Evolutionary conservation across 2,113 vertebrate species (phyloP).

Genomic region (Onychorhynchus coronatus): DNA sequence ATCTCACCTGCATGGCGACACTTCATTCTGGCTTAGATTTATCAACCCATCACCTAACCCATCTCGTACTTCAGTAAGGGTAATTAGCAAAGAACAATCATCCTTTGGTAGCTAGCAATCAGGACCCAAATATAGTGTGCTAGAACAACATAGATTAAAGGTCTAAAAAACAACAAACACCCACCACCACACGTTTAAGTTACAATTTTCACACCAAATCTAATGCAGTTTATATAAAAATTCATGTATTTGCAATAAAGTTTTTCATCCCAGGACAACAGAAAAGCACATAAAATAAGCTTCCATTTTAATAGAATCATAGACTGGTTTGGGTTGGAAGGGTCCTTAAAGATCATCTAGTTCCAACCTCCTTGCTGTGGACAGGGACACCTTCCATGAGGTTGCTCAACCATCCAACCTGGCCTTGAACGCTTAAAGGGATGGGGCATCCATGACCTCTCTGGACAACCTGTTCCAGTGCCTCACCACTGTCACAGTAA

Average conservation of each 20-base stretch:
- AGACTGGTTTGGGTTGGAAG: neutral
- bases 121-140: neutral
- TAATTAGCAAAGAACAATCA: neutral
- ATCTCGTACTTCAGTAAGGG: neutral
- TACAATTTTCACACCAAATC: neutral
- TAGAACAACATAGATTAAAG: neutral
- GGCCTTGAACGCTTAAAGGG: neutral
- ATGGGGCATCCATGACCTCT: neutral
- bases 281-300: neutral
- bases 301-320: neutral
- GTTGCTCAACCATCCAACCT: neutral
- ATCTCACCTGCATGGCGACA: neutral
- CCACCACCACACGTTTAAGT: neutral
- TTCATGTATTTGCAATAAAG: neutral
- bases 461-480: neutral
- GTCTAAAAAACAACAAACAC: neutral
- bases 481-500: neutral
- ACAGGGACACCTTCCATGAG: neutral
- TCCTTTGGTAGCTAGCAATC: neutral
- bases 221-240: neutral
- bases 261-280: neutral
- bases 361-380: neutral
- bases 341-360: neutral
- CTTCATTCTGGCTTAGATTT: neutral
- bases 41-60: neutral